A percentile compares a stretch with the other conserved stretches of the same genome.
Conservation (phyloP, 2,113 vertebrate species). For the Sylvia atricapilla region DNA sequence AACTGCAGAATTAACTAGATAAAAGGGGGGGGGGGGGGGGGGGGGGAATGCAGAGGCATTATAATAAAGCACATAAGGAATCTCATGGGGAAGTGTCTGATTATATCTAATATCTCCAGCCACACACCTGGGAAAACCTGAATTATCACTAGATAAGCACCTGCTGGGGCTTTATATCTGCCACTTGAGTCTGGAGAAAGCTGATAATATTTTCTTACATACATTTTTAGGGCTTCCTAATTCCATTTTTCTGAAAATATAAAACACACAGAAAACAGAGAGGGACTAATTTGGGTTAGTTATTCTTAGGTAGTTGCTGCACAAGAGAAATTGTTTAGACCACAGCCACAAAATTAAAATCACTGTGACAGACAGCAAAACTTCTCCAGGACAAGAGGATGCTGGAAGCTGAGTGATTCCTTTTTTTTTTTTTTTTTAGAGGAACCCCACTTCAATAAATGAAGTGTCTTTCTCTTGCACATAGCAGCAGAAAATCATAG, state of each 20-base stretch:
- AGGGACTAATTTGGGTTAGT: background rate
- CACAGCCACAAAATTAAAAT: background rate
- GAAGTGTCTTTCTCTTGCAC: background rate
- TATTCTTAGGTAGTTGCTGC: background rate
- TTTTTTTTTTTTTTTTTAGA: background rate
- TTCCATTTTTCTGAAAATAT: background rate
- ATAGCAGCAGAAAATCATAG: fast-evolving
- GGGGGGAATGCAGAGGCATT: background rate
- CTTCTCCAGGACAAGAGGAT: background rate
- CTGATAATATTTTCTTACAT: background rate
- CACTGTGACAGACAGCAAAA: background rate
- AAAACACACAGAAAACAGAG: background rate
- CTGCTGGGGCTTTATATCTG: background rate
- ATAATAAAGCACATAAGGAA: background rate
- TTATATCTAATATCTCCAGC: background rate
- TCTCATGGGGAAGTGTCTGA: background rate
- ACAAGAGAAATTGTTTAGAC: background rate
- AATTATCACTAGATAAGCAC: background rate
- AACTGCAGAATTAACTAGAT: background rate
- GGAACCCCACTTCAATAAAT: background rate
- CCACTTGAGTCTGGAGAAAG: background rate
- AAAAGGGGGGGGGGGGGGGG: background rate
- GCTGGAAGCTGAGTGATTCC: background rate
- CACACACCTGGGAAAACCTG: background rate
- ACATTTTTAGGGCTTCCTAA: background rate